Evolutionary conservation across 2,888 invertebrate genomes (phyloP).

Genomic region (Drosophila antonietae): DNA sequence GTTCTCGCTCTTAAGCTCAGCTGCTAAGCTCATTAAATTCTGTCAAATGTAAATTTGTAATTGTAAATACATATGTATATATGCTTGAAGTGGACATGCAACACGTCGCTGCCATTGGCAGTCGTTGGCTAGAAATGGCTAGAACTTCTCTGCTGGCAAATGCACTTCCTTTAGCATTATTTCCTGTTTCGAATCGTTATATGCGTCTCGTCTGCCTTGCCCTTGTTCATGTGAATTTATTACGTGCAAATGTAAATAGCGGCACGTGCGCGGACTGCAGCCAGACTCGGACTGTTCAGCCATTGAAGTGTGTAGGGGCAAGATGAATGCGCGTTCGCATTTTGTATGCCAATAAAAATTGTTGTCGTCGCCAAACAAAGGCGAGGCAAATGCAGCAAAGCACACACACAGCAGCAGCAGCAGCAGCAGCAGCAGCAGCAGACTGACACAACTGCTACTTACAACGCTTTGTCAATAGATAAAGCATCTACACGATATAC

Average conservation of each 20-base stretch:
- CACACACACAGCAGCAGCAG: too few relatives aligned
- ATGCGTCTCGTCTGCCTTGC: neutral
- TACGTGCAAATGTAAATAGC: conserved; percentile 83
- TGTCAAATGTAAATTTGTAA: conserved; percentile 71
- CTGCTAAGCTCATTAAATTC: conserved; percentile 74
- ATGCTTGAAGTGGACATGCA: conserved; percentile 60
- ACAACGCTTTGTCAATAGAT: conserved; percentile 70
- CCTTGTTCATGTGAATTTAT: conserved; percentile 71
- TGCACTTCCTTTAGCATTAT: conserved; percentile 72
- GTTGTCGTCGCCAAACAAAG: conserved; percentile 69
- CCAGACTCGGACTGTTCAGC: conserved; percentile 6
- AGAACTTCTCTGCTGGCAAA: conserved; percentile 52
- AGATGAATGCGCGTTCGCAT: conserved; percentile 46
- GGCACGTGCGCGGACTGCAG: conserved; percentile 68
- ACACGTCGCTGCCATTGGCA: conserved; percentile 67
- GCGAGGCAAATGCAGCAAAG: conserved; percentile 36
- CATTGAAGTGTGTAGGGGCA: conserved; percentile 8
- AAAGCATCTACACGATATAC: conserved; percentile 62
- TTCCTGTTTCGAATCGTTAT: conserved; percentile 56
- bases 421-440: neutral
- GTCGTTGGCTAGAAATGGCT: conserved; percentile 11
- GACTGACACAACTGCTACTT: conserved; percentile 1
- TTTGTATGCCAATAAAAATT: conserved; percentile 66
- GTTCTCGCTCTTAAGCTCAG: conserved; percentile 12
- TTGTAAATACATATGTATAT: conserved; percentile 4